These are phyloP conservation scores for Patella caerulea DNA, from an alignment of 2,888 invertebrate species.

Conservation along the genomic window DNA sequence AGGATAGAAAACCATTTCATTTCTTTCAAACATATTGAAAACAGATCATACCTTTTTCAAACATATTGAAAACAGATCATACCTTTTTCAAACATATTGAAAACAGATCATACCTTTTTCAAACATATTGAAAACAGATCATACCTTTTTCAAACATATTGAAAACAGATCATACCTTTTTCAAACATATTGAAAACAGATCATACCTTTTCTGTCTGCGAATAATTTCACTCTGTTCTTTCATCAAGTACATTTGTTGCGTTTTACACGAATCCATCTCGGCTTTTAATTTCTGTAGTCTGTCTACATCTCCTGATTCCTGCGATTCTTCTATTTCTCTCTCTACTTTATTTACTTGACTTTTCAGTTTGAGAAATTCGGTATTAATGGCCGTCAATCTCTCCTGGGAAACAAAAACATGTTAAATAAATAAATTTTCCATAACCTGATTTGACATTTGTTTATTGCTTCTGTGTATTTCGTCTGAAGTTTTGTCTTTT, in stretches of 20 bases:
- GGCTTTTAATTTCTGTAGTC: slow-evolving; percentile 67
- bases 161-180: no score
- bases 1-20: no score
- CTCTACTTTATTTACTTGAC: slow-evolving; percentile 72
- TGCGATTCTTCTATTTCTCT: slow-evolving; percentile 68
- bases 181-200: no score
- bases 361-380: slow-evolving; percentile 71
- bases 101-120: no score
- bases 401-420: slow-evolving; percentile 61
- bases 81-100: slow-evolving; percentile 29
- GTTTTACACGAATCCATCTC: slow-evolving; percentile 71
- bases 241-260: slow-evolving; percentile 71
- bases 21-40: no score
- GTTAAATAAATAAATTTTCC: no score
- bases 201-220: slow-evolving; percentile 59
- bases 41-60: no score
- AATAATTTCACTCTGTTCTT: slow-evolving; percentile 73
- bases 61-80: slow-evolving; percentile 18
- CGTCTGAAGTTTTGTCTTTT: no score
- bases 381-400: slow-evolving; percentile 72
- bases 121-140: slow-evolving; percentile 13
- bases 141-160: slow-evolving; percentile 29
- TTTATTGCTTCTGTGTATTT: no score
- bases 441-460: no score
- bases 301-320: slow-evolving; percentile 65